Conservation (phyloP, 2,888 invertebrate genomes). For the Zeuzera pyrina region DNA sequence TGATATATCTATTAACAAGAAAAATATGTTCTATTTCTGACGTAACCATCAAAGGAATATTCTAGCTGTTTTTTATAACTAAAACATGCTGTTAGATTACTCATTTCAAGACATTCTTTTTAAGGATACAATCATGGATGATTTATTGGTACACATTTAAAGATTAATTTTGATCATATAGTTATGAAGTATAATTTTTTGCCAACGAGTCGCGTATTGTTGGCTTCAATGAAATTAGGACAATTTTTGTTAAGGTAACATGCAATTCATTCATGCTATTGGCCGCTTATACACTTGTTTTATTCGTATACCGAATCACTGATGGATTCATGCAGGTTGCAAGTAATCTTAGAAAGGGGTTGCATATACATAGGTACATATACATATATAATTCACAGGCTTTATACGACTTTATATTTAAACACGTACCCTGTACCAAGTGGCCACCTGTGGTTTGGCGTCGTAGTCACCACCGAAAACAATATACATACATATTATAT, state of each 20-base stretch:
- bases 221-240: constrained; percentile 1
- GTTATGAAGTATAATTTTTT: no score
- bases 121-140: no score
- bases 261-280: not conserved
- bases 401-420: constrained; percentile 27
- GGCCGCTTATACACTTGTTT: constrained; percentile 3
- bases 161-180: no score
- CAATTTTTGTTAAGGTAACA: constrained; percentile 2
- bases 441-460: constrained; percentile 83
- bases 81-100: no score
- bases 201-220: constrained; percentile 1
- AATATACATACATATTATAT: constrained; percentile 50
- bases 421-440: constrained; percentile 92
- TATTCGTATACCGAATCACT: constrained; percentile 22
- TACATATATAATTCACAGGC: constrained; percentile 11
- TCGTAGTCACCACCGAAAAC: constrained; percentile 67
- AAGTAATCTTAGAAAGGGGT: constrained; percentile 2
- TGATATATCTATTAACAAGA: no score
- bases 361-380: constrained; percentile 6
- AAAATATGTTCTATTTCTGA: no score
- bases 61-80: no score
- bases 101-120: no score
- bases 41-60: no score
- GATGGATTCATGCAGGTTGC: constrained; percentile 32
- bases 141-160: no score